Base-by-base conservation (phyloP, 2,888 invertebrate genomes). In the Brenthis daphne region DNA sequence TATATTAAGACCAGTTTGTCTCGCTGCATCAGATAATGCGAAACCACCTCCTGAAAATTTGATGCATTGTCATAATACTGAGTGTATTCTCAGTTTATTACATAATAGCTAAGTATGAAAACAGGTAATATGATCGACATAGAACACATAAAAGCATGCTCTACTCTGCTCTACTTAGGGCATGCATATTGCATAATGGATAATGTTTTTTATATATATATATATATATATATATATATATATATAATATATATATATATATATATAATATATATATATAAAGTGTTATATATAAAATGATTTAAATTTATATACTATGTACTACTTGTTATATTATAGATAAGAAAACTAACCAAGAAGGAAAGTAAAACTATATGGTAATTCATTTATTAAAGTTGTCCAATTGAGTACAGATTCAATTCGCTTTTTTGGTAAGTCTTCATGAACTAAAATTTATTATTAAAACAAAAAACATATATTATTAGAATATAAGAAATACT, bases 331-430 rank as follows among this genome's bases (percentile, higher is more conserved):
- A 29, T 29, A 29, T 29, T 29, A 5, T 29, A 29, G 29, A 29
- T n/a, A n/a, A 12, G 12, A 50, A 47, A 65, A 77, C 77, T 58
- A 70, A 89, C 90, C 90, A 24, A 90, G 77, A 43, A 90, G 77
- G 73, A 89, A 89, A 74, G 81, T 83, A 64, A 90, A 91, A 63
- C 85, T 85, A 72, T 77, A 91, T 0, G 91, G 87, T 79, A 90
- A 73, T 2, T 51, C 24, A 3, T 66, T 55, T 65, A 87, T 84
- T 64, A 85, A 66, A 51, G 13, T 51, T 3, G 51, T 74, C 87
- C 87, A 90, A 56, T 78, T 73, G 11, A 91, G 74, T 0, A 89
- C 84, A 11, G 86, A 78, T 0, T 14, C 3, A 0, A 85, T 51
- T 6, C 72, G 73, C n/a, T 57, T 33, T 43, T 84, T 84, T 3